Conservation (phyloP, 2,888 invertebrate genomes). For the Acronicta psi region DNA sequence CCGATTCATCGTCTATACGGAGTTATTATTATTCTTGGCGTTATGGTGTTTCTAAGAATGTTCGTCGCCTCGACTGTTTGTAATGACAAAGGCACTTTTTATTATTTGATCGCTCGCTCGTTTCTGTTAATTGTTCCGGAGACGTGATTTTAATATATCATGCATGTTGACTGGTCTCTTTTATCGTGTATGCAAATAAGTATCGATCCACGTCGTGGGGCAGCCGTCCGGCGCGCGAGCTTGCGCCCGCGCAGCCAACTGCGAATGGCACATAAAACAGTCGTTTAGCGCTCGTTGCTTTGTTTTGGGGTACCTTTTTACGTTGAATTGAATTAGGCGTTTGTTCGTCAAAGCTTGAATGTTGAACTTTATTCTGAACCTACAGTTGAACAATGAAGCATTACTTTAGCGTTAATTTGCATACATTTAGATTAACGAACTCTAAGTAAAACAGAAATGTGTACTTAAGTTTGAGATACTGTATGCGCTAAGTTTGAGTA, state of each 20-base stretch:
- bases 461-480: constrained; percentile 28
- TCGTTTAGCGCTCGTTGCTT: constrained; percentile 61
- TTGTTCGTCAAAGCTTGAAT: constrained; percentile 51
- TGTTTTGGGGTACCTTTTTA: constrained; percentile 59
- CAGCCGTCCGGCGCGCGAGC: constrained; percentile 28
- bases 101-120: constrained; percentile 86
- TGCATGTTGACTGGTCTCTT: constrained; percentile 81
- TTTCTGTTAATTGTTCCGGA: constrained; percentile 85
- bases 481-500: not conserved
- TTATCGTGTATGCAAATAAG: constrained; percentile 84
- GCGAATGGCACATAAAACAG: constrained; percentile 66
- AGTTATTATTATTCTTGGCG: constrained; percentile 73
- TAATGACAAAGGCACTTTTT: constrained; percentile 86
- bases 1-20: constrained; percentile 67
- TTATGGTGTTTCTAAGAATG: constrained; percentile 78
- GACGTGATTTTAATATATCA: constrained; percentile 88
- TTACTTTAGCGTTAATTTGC: constrained; percentile 51
- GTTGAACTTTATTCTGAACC: constrained; percentile 50
- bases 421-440: constrained; percentile 48
- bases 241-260: constrained; percentile 45
- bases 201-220: constrained; percentile 63
- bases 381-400: constrained; percentile 49
- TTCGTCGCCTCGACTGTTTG: constrained; percentile 72
- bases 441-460: constrained; percentile 48
- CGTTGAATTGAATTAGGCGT: constrained; percentile 60